Base-by-base conservation (phyloP, 2,797 vertebrate genomes). In the Esox masquinongy region DNA sequence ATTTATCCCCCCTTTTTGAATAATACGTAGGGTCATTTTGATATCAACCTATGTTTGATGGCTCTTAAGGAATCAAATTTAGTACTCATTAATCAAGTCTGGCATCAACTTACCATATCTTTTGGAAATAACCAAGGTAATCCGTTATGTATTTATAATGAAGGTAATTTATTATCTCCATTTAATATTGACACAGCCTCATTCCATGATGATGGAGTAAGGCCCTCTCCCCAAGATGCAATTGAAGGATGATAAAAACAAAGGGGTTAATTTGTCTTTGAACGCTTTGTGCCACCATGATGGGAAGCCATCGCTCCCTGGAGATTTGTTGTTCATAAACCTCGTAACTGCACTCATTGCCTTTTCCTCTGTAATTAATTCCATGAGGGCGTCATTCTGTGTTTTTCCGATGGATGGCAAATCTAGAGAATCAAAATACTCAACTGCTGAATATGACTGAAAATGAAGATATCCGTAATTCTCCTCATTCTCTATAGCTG, bases 121-220 rank as follows among this genome's bases (percentile, higher is more conserved):
- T 75, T 78, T 81, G 5, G 31, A 68, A 53, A 78, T 78, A 6
- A 73, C 77, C 53, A 68, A 70, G 7, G 61, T 74, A 50, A 43
- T 43, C 39, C 39, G 5, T 43, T 43, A 43, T 43, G 39, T 43
- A 43, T 43, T 43, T 43, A 43, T 43, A 43, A 43, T 43, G 9
- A 6, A 6, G 8, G 51, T 36, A 77, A 1, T 17, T 74, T 72
- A 39, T 69, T 76, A 34, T 80, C 72, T 72, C 64, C 51, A 53
- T 81, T 75, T 6, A 74, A 24, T 19, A 81, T 71, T 59, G 70
- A 76, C n/a, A 76, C 78, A 22, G 77, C 73, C 59, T 82, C 78
- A 5, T 31, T 79, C 70, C 69, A 75, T 3, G 51, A 72, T 16
- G 77, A 59, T 0, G 70, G 74, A 0, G 73, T 3, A 36, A 43